Evolutionary conservation across 1,140 invertebrate genomes (phyloP).

Genomic region (Philopotamus ludificatus): DNA sequence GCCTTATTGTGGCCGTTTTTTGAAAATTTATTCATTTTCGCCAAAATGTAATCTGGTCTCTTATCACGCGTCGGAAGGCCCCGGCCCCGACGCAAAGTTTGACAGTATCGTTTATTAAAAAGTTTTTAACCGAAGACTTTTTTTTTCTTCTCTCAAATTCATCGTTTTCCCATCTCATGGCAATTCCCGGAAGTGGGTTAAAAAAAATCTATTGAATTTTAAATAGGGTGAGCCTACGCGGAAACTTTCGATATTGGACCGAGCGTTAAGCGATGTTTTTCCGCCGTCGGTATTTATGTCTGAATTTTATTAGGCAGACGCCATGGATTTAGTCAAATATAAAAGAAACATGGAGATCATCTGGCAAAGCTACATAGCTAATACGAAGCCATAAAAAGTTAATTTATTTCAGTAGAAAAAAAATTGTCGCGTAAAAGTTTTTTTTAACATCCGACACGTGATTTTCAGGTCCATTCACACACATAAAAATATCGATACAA

Average conservation of each 20-base stretch:
- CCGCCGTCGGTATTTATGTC: neutral
- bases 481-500: too few species aligned
- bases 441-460: too few species aligned
- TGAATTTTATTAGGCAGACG: too few species aligned
- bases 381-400: too few species aligned
- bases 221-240: neutral
- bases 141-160: neutral
- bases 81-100: neutral
- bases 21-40: conserved; percentile 17
- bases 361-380: too few species aligned
- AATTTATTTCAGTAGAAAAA: too few species aligned
- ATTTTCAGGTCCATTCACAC: too few species aligned
- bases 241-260: neutral
- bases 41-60: conserved; percentile 18
- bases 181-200: neutral
- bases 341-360: too few species aligned
- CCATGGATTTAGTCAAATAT: too few species aligned
- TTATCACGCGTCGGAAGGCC: conserved; percentile 6
- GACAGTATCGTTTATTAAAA: conserved; percentile 27
- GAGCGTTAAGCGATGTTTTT: conserved; percentile 1
- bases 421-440: too few species aligned
- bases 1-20: neutral
- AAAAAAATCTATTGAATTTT: conserved; percentile 9
- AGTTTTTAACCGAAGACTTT: neutral
- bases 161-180: neutral